Conservation (phyloP, 2,888 invertebrate genomes). For the Tinea semifulvella region DNA sequence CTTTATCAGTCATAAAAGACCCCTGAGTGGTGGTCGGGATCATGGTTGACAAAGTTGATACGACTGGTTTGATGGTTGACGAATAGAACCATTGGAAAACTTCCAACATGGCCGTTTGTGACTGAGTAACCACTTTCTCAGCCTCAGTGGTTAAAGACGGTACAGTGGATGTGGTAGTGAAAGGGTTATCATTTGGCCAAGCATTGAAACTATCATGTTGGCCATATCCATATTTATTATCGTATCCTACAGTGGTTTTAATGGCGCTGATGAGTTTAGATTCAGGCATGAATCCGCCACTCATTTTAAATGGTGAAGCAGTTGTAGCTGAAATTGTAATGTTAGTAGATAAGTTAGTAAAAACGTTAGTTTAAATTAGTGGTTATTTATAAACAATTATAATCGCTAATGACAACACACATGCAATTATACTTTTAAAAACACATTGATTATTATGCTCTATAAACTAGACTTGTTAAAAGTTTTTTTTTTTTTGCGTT, state of each 20-base stretch:
- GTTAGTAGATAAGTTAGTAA: no score
- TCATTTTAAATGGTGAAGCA: constrained; percentile 52
- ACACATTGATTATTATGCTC: neutral
- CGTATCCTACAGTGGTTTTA: constrained; percentile 59
- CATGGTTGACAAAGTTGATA: constrained; percentile 47
- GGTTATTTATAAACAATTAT: neutral
- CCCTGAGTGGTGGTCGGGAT: constrained; percentile 39
- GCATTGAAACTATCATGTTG: constrained; percentile 43
- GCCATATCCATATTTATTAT: constrained; percentile 45
- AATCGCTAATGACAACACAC: no score
- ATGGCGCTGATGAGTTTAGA: constrained; percentile 61
- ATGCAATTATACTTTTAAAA: neutral
- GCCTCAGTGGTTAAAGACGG: constrained; percentile 51
- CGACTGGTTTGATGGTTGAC: constrained; percentile 54
- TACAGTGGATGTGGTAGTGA: constrained; percentile 43
- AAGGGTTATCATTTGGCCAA: constrained; percentile 62
- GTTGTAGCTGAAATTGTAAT: constrained; percentile 60
- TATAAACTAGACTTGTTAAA: no score
- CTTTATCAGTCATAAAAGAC: constrained; percentile 45
- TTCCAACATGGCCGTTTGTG: constrained; percentile 61
- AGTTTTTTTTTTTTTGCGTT: no score
- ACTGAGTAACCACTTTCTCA: constrained; percentile 51
- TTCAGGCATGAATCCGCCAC: constrained; percentile 54
- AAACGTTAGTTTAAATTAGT: neutral
- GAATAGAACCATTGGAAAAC: constrained; percentile 61